Evolutionary conservation across 2,797 vertebrate genomes (phyloP), one percentile per base, ranked within the genome.

Genomic region (Acanthis flammea): DNA sequence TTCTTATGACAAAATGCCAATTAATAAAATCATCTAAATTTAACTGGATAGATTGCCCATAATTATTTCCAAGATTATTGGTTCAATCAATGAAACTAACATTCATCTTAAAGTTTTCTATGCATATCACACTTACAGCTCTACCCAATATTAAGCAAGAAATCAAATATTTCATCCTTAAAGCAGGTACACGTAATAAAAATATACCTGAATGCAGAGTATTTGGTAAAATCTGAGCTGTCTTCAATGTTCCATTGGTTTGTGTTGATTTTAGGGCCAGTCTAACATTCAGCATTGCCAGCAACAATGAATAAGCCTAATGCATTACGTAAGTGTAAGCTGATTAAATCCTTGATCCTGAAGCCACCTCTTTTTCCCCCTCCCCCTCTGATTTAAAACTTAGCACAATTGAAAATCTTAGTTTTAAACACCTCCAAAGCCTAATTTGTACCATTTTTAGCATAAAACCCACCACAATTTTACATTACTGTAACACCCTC

Each of bases 231-330:
- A 57, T 91, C 68, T 94, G 70, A 57, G 78, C 72, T n/a, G 72
- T 95, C 86, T 94, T 96, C 95, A 95, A 13, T 39, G 72, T 86
- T 78, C 88, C 91, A 94, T 76, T 94, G 72, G 88, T 88, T 84
- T 94, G 57, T 60, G 92, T 87, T 57, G 88, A 92, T 93, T 95
- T 91, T 89, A 90, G 83, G 86, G 81, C 75, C 55, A 70, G 89
- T 83, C 86, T 92, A 96, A 86, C 90, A 93, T 70, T 88, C 95
- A 86, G 82, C 84, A 94, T 83, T 83, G 88, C 89, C 78, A 95
- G 91, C 83, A 90, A 96, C 84, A 96, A 85, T 88, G 92, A 96
- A 95, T 94, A 96, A 97, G 90, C 90, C 94, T 96, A 95, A 96
- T 71, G 86, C 93, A 96, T 96, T 96, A 96, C 35, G 35, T 94